phyloP scores from a whole-genome alignment of 2,888 invertebrate species.

The Drosophila pseudotalamancana region DNA sequence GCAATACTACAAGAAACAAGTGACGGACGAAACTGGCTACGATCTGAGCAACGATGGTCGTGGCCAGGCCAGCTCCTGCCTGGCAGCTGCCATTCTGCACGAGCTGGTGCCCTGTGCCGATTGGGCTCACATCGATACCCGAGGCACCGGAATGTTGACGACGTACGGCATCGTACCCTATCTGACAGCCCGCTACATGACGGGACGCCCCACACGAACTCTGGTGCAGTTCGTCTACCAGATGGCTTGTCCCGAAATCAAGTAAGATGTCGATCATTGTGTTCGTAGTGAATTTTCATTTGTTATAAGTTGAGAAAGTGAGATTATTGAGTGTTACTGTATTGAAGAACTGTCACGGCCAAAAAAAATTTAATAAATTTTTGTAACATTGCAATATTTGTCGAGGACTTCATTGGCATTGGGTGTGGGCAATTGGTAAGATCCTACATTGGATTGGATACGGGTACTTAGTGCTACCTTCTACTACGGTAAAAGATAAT shows the following conservation, averaged over 20 bases:
- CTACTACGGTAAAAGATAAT: no score
- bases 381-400: no score
- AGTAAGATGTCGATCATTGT: conserved; percentile 20
- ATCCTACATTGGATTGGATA: no score
- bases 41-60: conserved; percentile 87
- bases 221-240: conserved; percentile 85
- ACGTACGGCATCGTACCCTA: conserved; percentile 87
- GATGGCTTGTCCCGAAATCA: conserved; percentile 82
- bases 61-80: conserved; percentile 87
- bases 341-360: background rate
- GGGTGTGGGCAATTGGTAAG: no score
- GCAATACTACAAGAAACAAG: conserved; percentile 79
- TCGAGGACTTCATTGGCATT: no score
- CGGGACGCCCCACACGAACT: conserved; percentile 87
- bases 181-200: conserved; percentile 86
- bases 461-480: no score
- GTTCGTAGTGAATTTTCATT: background rate
- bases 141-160: conserved; percentile 88
- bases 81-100: conserved; percentile 89
- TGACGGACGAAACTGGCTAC: conserved; percentile 70
- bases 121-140: conserved; percentile 90
- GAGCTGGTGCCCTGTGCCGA: conserved; percentile 88
- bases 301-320: background rate
- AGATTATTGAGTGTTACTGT: background rate
- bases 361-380: no score